Evolutionary conservation across 2,888 invertebrate genomes (phyloP), one percentile per base, ranked within the genome.

Genomic region (Conistra vaccinii): DNA sequence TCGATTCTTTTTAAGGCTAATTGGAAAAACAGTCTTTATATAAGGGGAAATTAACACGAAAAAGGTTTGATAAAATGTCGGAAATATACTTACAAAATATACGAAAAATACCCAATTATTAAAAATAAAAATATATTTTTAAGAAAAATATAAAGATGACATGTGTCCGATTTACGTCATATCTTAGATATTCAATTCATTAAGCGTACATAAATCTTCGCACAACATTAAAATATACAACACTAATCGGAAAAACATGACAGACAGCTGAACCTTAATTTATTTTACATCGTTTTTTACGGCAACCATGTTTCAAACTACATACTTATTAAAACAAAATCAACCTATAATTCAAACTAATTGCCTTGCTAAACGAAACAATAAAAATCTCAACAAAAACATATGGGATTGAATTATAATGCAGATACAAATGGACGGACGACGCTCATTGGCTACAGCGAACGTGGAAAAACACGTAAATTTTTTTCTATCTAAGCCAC

Each of bases 401-500:
- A 88, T n/a, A n/a, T 87, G 87, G 82, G 87, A 90, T 91, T 89
- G 86, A 93, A 93, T 94, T 92, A 92, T 92, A 94, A 94, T 93
- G 94, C 92, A 91, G 91, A 91, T 93, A 92, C 88, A 87, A 92
- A 93, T 87, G 76, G 85, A 80, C 69, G 82, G 76, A 65, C 89
- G 83, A 71, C 93, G 90, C 92, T 93, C 91, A 96, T 95, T 95
- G 95, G 95, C 93, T 92, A 91, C 89, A 90, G 88, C 87, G 84
- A 91, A 91, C 93, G 93, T 94, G 94, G 95, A 95, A 96, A 95
- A 95, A 95, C 95, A 96, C 95, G 95, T 96, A 92, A 95, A 89
- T 86, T 88, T 89, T 95, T 95, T 96, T 94, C 93, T 94, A 94
- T 93, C 94, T 94, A 94, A 93, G 91, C 93, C 92, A 95, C 96